Evolutionary conservation across 2,113 vertebrate genomes (phyloP).

Genomic region (Myocastor coypus): DNA sequence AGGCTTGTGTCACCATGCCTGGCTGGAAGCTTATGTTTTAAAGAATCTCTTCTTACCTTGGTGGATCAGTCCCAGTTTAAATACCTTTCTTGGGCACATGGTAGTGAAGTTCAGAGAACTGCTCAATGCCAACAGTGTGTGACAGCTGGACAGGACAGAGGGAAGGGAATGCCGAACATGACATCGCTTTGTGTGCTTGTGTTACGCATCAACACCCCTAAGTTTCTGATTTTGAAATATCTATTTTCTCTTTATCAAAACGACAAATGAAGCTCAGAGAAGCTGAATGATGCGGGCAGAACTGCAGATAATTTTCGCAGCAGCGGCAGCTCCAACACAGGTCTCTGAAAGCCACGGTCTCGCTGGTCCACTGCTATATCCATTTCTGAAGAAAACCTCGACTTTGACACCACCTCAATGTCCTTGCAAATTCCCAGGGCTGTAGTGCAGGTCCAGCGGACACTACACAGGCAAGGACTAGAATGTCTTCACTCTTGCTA

Average conservation of each 20-base stretch:
- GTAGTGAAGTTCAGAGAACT: background rate
- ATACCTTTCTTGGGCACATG: background rate
- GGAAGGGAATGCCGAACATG: background rate
- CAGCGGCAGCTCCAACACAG: background rate
- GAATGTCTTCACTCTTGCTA: background rate
- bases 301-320: background rate
- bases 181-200: background rate
- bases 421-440: background rate
- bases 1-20: background rate
- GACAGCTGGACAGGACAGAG: background rate
- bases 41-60: background rate
- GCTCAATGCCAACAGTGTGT: background rate
- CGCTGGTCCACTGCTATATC: background rate
- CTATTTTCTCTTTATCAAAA: background rate
- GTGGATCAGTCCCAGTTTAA: background rate
- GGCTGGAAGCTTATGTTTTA: background rate
- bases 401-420: background rate
- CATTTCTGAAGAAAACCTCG: background rate
- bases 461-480: background rate
- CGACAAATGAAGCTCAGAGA: background rate
- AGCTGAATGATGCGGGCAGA: background rate
- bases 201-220: background rate
- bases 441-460: background rate
- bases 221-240: background rate
- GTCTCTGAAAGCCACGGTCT: background rate